A percentile compares a stretch with the other conserved stretches of the same genome.
phyloP scores from a whole-genome alignment of 2,888 invertebrate genomes.

The Nowickia ferox region DNA sequence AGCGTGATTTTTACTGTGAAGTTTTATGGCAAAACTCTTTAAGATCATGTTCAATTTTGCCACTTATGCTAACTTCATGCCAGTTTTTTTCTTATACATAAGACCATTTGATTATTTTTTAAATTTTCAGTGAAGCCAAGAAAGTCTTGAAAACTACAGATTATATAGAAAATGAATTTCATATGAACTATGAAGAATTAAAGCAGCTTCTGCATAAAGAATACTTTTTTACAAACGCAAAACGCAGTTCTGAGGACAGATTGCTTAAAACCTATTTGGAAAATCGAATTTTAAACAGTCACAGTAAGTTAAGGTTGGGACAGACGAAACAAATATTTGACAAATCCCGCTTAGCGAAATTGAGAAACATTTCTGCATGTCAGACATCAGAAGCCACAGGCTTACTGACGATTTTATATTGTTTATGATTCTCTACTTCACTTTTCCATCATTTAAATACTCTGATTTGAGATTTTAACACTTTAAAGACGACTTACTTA shows the following conservation, averaged over 20 bases:
- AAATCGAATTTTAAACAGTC: conserved; percentile 40
- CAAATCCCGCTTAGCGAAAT: too few species aligned
- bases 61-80: too few species aligned
- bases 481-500: too few species aligned
- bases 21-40: too few species aligned
- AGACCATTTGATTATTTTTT: neutral
- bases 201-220: conserved; percentile 18
- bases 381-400: too few species aligned
- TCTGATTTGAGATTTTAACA: neutral
- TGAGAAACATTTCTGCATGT: too few species aligned
- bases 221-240: conserved; percentile 4
- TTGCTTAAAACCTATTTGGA: conserved; percentile 44
- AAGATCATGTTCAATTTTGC: too few species aligned
- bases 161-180: conserved; percentile 25
- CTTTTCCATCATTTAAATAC: neutral
- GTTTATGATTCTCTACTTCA: too few species aligned
- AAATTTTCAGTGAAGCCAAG: conserved; percentile 42
- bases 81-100: too few species aligned
- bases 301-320: conserved; percentile 38
- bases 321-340: too few species aligned
- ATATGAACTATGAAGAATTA: conserved; percentile 12
- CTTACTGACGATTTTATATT: too few species aligned
- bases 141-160: conserved; percentile 29
- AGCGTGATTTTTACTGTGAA: too few species aligned
- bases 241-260: conserved; percentile 19